Percentiles rank a stretch among this genome's conserved stretches.
Conservation (phyloP, 2,888 invertebrate species). For the Agrochola macilenta region DNA sequence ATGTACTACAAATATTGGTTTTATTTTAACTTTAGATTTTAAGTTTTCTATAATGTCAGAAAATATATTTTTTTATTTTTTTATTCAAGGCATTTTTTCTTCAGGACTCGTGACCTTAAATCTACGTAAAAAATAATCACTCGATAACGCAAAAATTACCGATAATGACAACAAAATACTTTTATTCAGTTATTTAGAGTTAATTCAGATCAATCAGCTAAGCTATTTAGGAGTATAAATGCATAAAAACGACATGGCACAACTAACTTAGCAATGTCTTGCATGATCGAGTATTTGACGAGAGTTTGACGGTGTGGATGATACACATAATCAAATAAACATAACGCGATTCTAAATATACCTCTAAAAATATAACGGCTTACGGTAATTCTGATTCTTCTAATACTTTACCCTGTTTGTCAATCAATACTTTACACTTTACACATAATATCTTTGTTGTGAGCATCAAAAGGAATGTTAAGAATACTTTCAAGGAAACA, state of each 20-base stretch:
- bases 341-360: conserved; percentile 25
- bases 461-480: conserved; percentile 37
- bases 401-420: conserved; percentile 47
- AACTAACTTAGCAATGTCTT: conserved; percentile 33
- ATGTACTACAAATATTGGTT: conserved; percentile 1
- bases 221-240: conserved; percentile 25
- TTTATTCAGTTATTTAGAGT: not conserved
- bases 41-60: conserved; percentile 7
- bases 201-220: conserved; percentile 19
- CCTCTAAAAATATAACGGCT: conserved; percentile 24
- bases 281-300: conserved; percentile 46
- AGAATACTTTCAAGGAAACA: conserved; percentile 39
- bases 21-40: not conserved
- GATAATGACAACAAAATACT: not conserved
- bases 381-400: conserved; percentile 4
- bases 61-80: conserved; percentile 13
- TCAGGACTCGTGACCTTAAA: conserved; percentile 1
- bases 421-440: conserved; percentile 15
- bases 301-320: conserved; percentile 2
- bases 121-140: conserved; percentile 17
- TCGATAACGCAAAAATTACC: conserved; percentile 31
- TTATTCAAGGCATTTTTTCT: conserved; percentile 6
- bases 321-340: conserved; percentile 19
- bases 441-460: not conserved
- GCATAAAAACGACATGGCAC: conserved; percentile 13